Conservation (phyloP, 2,888 invertebrate genomes). For the Drosophila paramelanica region DNA sequence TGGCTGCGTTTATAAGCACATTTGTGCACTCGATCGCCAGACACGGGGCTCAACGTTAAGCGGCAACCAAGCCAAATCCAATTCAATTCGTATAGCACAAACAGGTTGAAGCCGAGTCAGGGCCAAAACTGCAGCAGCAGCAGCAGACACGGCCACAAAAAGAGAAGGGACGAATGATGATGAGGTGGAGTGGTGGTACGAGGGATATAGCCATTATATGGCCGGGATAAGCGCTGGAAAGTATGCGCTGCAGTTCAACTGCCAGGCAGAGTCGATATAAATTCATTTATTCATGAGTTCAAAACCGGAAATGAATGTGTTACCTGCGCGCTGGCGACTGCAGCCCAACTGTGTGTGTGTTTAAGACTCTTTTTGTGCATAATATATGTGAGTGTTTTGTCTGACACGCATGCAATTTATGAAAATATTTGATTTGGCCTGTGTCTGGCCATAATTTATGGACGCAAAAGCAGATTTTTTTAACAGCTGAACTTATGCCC, state of each 20-base stretch:
- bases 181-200: too few species aligned
- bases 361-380: constrained; percentile 42
- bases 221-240: constrained; percentile 48
- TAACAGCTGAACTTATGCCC: constrained; percentile 42
- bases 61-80: constrained; percentile 31
- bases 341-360: constrained; percentile 12
- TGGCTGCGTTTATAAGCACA: constrained; percentile 58
- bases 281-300: constrained; percentile 79
- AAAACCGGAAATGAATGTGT: constrained; percentile 72
- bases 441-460: constrained; percentile 50
- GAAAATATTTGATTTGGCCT: constrained; percentile 53
- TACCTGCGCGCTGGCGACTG: constrained; percentile 27
- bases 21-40: constrained; percentile 48
- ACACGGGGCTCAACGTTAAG: constrained; percentile 7
- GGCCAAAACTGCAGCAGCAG: constrained; percentile 20
- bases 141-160: constrained; percentile 9
- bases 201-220: constrained; percentile 14
- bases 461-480: constrained; percentile 29
- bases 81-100: constrained; percentile 32
- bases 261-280: constrained; percentile 73
- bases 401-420: constrained; percentile 45
- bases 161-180: neutral
- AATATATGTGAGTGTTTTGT: constrained; percentile 49
- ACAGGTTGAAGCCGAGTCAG: constrained; percentile 38
- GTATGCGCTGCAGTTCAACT: constrained; percentile 68